Evolutionary conservation across 2,797 vertebrate species (phyloP).

Genomic region (Enteromius anoplus): DNA sequence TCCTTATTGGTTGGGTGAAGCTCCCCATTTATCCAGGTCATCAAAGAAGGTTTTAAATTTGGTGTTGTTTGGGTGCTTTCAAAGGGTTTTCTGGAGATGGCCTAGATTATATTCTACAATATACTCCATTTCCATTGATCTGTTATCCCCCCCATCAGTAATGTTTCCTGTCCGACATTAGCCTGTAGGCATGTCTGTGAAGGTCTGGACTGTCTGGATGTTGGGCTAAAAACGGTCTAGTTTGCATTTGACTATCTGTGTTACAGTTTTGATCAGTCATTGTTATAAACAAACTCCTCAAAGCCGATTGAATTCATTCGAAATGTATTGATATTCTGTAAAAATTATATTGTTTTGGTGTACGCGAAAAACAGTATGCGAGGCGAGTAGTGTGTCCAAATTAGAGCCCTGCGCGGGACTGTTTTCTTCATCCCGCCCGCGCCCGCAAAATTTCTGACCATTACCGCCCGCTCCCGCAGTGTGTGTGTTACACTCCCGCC

Average conservation of each 20-base stretch:
- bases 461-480: too few species aligned
- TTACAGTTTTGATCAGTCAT: not conserved
- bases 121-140: constrained; percentile 29
- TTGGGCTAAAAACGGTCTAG: constrained; percentile 21
- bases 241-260: constrained; percentile 1
- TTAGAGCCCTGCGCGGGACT: too few species aligned
- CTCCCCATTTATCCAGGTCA: constrained; percentile 11
- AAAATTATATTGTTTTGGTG: not conserved
- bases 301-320: not conserved
- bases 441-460: too few species aligned
- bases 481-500: too few species aligned
- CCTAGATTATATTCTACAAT: constrained; percentile 20
- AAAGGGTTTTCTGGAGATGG: constrained; percentile 22
- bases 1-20: constrained; percentile 7
- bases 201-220: constrained; percentile 13
- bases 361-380: too few species aligned
- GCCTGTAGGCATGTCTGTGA: constrained; percentile 31
- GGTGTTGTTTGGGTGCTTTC: not conserved
- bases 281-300: not conserved
- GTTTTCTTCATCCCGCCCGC: too few species aligned
- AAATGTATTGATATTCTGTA: not conserved
- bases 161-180: constrained; percentile 36
- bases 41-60: not conserved
- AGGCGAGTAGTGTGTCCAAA: too few species aligned
- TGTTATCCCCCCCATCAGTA: constrained; percentile 24